Percentiles rank a stretch among this genome's conserved stretches.
Evolutionary conservation across 2,888 invertebrate genomes (phyloP).

Genomic region (Muscina levida): DNA sequence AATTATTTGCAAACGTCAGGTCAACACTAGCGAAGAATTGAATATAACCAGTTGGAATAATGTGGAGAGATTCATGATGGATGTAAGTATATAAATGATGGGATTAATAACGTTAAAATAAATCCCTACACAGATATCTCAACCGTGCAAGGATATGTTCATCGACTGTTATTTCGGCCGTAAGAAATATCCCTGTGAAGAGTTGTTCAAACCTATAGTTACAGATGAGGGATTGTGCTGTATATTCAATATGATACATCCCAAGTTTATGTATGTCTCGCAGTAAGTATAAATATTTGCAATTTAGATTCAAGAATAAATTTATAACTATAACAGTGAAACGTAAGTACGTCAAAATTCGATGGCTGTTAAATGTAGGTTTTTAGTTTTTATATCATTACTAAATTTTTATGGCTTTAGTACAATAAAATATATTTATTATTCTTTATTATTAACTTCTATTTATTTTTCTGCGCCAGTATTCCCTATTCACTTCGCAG

Average conservation of each 20-base stretch:
- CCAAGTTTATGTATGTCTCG: constrained; percentile 75
- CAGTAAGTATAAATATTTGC: constrained; percentile 65
- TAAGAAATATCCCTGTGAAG: constrained; percentile 82
- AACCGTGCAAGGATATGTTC: constrained; percentile 87
- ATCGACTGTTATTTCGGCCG: constrained; percentile 86
- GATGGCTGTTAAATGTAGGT: too few species aligned
- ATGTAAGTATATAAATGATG: too few species aligned
- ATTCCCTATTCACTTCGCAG: constrained; percentile 59
- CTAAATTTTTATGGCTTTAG: too few species aligned
- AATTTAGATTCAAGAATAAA: background rate
- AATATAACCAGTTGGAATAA: constrained; percentile 67
- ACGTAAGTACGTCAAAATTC: too few species aligned
- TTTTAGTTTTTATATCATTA: too few species aligned
- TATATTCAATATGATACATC: constrained; percentile 88
- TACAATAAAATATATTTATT: too few species aligned
- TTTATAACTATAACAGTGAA: too few species aligned
- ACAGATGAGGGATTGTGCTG: constrained; percentile 88
- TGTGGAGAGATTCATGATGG: constrained; percentile 66
- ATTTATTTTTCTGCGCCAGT: too few species aligned
- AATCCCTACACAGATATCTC: constrained; percentile 89
- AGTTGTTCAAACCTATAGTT: constrained; percentile 85
- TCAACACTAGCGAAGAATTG: constrained; percentile 38
- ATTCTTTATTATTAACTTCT: background rate
- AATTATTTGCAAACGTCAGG: constrained; percentile 68
- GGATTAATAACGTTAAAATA: too few species aligned